Conservation (phyloP, 37 sponge, comb jelly and placozoan species). For the Amphimedon queenslandica region DNA sequence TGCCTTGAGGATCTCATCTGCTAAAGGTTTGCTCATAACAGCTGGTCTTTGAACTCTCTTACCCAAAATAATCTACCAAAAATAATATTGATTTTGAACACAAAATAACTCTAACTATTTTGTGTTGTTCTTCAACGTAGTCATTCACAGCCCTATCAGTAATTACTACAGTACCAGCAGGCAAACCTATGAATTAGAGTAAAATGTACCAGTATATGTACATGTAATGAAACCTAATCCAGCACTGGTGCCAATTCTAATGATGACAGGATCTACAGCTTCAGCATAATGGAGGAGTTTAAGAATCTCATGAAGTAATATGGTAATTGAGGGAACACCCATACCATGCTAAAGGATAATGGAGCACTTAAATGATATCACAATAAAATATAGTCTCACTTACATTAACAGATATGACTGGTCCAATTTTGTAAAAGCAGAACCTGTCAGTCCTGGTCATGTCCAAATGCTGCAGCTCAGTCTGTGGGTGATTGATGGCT, state of each 20-base stretch:
- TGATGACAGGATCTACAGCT: conserved; percentile 56
- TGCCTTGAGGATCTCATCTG: conserved; percentile 50
- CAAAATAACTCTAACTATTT: conserved; percentile 82
- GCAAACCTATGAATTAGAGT: too few relatives aligned
- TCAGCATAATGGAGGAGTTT: conserved; percentile 88
- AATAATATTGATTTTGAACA: too few relatives aligned
- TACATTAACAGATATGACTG: conserved; percentile 83
- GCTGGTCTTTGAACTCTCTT: conserved; percentile 54
- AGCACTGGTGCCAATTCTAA: conserved; percentile 92
- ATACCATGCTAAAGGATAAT: conserved; percentile 83
- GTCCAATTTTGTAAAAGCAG: conserved; percentile 88
- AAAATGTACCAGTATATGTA: not conserved
- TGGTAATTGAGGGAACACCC: conserved; percentile 93
- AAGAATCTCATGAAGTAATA: conserved; percentile 89
- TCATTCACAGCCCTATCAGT: conserved; percentile 80
- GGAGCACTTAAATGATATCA: too few relatives aligned
- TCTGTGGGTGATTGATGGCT: conserved; percentile 33
- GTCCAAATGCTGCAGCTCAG: conserved; percentile 35
- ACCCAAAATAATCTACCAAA: conserved; percentile 83
- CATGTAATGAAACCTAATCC: conserved; percentile 76
- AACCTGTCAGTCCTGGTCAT: conserved; percentile 81
- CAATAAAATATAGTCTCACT: too few relatives aligned
- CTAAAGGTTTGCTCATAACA: conserved; percentile 64
- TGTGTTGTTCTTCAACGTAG: conserved; percentile 66
- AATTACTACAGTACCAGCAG: conserved; percentile 87